A percentile compares a stretch with the other conserved stretches of the same genome.
Conservation (phyloP, 92 coral and sea anemone genomes). For the Heliopora coerulea region DNA sequence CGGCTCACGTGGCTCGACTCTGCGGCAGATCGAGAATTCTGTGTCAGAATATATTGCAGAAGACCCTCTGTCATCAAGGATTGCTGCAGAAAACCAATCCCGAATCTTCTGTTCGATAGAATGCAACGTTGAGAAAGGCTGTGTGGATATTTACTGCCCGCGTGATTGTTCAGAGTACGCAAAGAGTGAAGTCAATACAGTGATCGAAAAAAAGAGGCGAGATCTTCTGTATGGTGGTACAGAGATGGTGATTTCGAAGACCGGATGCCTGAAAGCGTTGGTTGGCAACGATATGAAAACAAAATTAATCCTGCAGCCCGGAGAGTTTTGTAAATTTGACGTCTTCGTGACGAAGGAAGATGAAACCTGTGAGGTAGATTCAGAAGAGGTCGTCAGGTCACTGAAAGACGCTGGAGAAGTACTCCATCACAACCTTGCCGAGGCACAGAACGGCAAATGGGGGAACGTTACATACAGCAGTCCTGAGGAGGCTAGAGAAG, state of each 20-base stretch:
- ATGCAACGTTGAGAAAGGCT: slow-evolving; percentile 22
- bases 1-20: slow-evolving; percentile 22
- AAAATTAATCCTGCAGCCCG: slow-evolving; percentile 12
- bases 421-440: background rate
- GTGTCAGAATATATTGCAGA: background rate
- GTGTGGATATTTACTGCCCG: slow-evolving; percentile 20
- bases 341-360: slow-evolving; percentile 21
- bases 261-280: slow-evolving; percentile 16
- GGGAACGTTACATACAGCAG: background rate
- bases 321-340: slow-evolving; percentile 24
- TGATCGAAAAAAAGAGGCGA: background rate
- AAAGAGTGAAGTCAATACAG: background rate
- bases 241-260: slow-evolving; percentile 26
- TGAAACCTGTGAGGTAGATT: slow-evolving; percentile 12
- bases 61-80: no score
- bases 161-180: background rate
- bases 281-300: slow-evolving; percentile 28
- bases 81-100: no score
- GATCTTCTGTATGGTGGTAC: slow-evolving; percentile 14
- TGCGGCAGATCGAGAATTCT: slow-evolving; percentile 18
- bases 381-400: background rate
- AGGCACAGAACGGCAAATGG: background rate
- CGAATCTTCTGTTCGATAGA: slow-evolving; percentile 12
- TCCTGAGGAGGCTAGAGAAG: background rate
- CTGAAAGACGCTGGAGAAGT: background rate